These are phyloP conservation scores for Casuarius casuarius DNA, from an alignment of 2,113 vertebrate genomes.

Conservation along the genomic window DNA sequence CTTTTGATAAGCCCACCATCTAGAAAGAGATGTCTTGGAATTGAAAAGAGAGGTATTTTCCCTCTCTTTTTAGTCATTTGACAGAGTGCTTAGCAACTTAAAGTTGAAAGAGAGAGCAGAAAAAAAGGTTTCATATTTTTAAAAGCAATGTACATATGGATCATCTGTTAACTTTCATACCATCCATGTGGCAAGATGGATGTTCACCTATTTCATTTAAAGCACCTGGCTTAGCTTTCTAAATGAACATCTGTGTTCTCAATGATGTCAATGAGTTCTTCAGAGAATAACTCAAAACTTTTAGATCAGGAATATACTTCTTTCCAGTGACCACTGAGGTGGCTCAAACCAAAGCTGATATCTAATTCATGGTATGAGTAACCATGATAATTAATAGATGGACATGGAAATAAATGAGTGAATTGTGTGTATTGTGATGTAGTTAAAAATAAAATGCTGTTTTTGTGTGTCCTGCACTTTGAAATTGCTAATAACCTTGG, in stretches of 20 bases:
- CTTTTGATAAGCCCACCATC: background rate
- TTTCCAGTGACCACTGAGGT: background rate
- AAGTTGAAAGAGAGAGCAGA: background rate
- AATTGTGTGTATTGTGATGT: background rate
- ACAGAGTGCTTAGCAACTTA: background rate
- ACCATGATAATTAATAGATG: background rate
- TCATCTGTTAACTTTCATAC: background rate
- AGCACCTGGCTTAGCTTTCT: background rate
- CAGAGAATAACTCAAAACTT: background rate
- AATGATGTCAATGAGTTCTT: background rate
- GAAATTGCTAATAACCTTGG: background rate
- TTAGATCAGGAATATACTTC: background rate
- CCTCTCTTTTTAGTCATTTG: background rate
- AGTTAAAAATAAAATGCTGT: background rate
- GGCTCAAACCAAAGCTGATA: background rate
- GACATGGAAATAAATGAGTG: background rate
- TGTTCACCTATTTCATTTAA: background rate
- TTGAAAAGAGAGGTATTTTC: background rate
- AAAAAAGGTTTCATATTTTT: background rate
- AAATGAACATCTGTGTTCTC: background rate
- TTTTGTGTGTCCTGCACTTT: background rate
- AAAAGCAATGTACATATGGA: background rate
- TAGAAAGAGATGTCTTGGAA: background rate
- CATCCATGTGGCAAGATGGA: background rate
- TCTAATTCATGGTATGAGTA: background rate